Evolutionary conservation across 2,113 vertebrate species (phyloP).

Genomic region (Syngnathus typhle): DNA sequence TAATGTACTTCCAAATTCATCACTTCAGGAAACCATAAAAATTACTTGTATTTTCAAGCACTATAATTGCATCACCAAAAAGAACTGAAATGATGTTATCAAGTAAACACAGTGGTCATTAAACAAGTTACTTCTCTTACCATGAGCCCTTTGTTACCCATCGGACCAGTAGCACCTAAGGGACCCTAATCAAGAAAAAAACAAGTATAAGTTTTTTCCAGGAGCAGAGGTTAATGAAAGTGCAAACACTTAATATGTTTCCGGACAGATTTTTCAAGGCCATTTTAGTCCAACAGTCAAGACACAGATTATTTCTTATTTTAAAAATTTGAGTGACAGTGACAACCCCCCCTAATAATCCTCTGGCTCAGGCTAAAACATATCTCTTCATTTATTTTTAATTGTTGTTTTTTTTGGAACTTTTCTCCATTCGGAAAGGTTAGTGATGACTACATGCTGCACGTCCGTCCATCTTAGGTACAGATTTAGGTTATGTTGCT

Average conservation of each 20-base stretch:
- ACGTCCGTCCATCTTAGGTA: no score
- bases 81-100: slow-evolving; percentile 22
- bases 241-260: neutral
- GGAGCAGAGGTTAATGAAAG: slow-evolving; percentile 11
- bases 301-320: neutral
- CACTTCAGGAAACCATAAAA: no score
- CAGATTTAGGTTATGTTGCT: no score
- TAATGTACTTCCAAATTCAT: no score
- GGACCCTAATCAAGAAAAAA: slow-evolving; percentile 67
- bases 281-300: neutral
- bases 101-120: slow-evolving; percentile 8
- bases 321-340: neutral
- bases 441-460: no score
- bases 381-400: neutral
- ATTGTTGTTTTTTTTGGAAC: neutral
- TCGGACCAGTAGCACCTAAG: slow-evolving; percentile 61
- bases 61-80: neutral
- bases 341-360: neutral
- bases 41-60: no score
- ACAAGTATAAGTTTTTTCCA: neutral
- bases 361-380: neutral
- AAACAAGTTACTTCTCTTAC: slow-evolving; percentile 59
- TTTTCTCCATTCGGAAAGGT: no score
- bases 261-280: neutral
- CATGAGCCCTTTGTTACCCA: slow-evolving; percentile 63